Conservation (phyloP, 2,888 invertebrate species). For the Nemurella pictetii region DNA sequence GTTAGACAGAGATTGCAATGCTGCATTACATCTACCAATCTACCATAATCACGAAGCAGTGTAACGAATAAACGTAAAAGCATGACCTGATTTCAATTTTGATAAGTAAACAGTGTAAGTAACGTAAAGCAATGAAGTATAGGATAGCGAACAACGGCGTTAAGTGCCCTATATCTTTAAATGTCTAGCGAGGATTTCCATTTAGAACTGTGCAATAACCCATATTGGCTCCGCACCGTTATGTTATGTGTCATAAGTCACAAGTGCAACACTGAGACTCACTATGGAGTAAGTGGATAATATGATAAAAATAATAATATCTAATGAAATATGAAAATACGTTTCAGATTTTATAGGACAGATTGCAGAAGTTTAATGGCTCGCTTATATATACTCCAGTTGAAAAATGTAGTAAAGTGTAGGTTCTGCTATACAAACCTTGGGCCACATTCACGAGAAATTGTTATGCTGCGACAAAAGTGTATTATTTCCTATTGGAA, state of each 20-base stretch:
- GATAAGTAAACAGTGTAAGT: constrained; percentile 5
- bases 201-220: not conserved
- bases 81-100: constrained; percentile 17
- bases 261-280: not conserved
- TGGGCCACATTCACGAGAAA: not conserved
- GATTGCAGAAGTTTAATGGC: not conserved
- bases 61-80: constrained; percentile 3
- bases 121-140: too few relatives aligned
- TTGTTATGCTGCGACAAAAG: not conserved
- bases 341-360: constrained; percentile 5
- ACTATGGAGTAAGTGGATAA: constrained; percentile 3
- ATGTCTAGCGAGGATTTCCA: constrained; percentile 4
- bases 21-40: not conserved
- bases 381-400: not conserved
- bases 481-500: not conserved
- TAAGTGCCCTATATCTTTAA: not conserved
- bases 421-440: not conserved
- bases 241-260: constrained; percentile 6
- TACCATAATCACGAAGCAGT: not conserved
- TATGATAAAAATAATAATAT: not conserved
- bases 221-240: not conserved
- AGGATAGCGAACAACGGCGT: not conserved
- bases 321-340: not conserved
- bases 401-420: not conserved
- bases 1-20: not conserved